These are phyloP conservation scores for Cyprinus carpio DNA, from an alignment of 2,113 vertebrate genomes.

Conservation along the genomic window DNA sequence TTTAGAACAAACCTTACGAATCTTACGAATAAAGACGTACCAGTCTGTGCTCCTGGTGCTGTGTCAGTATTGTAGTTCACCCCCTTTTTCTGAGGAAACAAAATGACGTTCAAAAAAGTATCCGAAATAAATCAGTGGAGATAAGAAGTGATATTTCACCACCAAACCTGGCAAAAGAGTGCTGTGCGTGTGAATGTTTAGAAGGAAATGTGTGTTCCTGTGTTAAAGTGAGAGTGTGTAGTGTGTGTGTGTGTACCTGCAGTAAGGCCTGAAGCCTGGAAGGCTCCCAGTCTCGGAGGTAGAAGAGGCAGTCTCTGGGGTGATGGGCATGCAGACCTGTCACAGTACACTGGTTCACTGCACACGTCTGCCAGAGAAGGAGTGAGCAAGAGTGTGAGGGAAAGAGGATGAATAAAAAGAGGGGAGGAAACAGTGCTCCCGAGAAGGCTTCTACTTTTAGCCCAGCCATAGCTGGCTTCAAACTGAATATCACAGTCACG, in stretches of 20 bases:
- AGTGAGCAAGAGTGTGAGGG: constrained; percentile 22
- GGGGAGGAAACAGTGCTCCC: neutral
- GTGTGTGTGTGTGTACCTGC: constrained; percentile 68
- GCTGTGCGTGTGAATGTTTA: constrained; percentile 25
- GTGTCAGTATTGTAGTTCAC: constrained; percentile 84
- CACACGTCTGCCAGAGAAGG: constrained; percentile 66
- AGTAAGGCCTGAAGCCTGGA: constrained; percentile 80
- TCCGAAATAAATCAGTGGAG: constrained; percentile 6
- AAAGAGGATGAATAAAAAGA: neutral
- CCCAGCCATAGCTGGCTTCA: neutral
- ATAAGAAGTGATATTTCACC: neutral
- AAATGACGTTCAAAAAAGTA: constrained; percentile 25
- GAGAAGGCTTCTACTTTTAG: constrained; percentile 1
- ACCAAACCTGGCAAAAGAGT: constrained; percentile 12
- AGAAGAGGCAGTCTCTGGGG: constrained; percentile 89
- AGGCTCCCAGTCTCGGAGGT: constrained; percentile 86
- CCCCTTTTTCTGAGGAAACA: constrained; percentile 71
- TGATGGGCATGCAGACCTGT: constrained; percentile 87
- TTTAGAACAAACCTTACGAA: neutral
- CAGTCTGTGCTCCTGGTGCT: constrained; percentile 81
- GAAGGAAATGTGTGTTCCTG: constrained; percentile 14
- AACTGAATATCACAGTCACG: neutral
- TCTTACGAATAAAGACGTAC: constrained; percentile 51
- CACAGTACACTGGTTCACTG: constrained; percentile 76
- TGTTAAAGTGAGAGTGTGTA: neutral